Base-by-base conservation (phyloP, 2,888 invertebrate species). In the Brachycybe producta region DNA sequence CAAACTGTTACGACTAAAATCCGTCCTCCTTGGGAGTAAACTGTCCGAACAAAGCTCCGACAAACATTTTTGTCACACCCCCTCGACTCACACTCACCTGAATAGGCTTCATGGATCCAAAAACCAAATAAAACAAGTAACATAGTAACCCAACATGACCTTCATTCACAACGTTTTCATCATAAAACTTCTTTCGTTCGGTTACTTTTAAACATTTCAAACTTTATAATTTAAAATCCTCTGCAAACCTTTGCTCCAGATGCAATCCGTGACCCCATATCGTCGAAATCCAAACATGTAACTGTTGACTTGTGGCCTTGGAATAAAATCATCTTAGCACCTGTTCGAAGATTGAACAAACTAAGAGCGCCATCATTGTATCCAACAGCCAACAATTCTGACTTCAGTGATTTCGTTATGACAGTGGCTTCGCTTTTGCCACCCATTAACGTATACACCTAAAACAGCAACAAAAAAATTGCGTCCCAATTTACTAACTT, bases 321-420 rank as follows among this genome's bases (percentile, higher is more conserved):
- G 52, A 82, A 76, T 57, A 82, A 82, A 21, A 74, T 62, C 4
- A 78, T 71, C 52, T 78, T 77, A 45, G 79, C 76, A 41, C 74
- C 74, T 7, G 7, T 5, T 17, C 5, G 5, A 24, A 94, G 67
- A 65, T 88, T 82, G 67, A 81, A 94, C 7, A 88, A 75, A 66
- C 82, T 81, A 0, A 95, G 75, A 36, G 78, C 78, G 1, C 95
- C 98, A 71, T 95, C 88, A 0, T 77, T 74, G 68, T 92, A 95
- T 1, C 97, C 97, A 19, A 85, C 86, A 13, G 95, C 92, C 58
- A 97, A 70, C 57, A 82, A 79, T 44, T 79, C 71, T 50, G 80
- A 80, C 63, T 80, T 80, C 0, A 85, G 82, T 56, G 82, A 84
- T 1, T 80, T 75, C 47, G 80, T 77, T 54, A 94, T 67, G 48